Conservation (phyloP, 2,113 vertebrate genomes). For the Paramisgurnus dabryanus region DNA sequence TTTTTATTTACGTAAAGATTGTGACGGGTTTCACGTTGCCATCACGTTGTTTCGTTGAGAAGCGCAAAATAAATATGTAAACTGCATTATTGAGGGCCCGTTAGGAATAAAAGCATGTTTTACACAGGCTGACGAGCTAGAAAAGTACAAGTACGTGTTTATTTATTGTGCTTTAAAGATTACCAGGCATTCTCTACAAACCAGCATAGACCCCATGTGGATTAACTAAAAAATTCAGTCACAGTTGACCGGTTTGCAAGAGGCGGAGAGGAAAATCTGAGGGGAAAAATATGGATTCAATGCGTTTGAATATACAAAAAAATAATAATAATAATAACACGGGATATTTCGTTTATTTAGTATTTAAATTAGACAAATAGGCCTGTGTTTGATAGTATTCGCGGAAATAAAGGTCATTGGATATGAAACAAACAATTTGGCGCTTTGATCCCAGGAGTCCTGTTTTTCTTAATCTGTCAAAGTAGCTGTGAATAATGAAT, state of each 20-base stretch:
- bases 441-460: constrained; percentile 7
- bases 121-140: background rate
- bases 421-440: constrained; percentile 3
- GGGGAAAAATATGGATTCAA: background rate
- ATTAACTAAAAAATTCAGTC: background rate
- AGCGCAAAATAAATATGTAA: background rate
- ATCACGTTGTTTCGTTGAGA: background rate
- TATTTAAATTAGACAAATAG: background rate
- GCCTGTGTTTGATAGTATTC: background rate
- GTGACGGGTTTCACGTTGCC: background rate
- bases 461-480: constrained; percentile 26
- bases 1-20: background rate
- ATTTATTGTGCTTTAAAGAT: background rate
- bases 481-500: constrained; percentile 70
- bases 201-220: background rate
- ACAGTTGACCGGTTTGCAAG: background rate
- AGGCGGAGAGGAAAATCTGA: background rate
- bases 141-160: background rate
- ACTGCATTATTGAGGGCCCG: background rate
- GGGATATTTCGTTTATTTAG: background rate
- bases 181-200: background rate
- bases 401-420: background rate
- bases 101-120: background rate
- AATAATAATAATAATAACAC: background rate
- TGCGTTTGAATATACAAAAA: background rate